phyloP scores from a whole-genome alignment of 2,888 invertebrate species.

The Hermaeophaga mercurialis region DNA sequence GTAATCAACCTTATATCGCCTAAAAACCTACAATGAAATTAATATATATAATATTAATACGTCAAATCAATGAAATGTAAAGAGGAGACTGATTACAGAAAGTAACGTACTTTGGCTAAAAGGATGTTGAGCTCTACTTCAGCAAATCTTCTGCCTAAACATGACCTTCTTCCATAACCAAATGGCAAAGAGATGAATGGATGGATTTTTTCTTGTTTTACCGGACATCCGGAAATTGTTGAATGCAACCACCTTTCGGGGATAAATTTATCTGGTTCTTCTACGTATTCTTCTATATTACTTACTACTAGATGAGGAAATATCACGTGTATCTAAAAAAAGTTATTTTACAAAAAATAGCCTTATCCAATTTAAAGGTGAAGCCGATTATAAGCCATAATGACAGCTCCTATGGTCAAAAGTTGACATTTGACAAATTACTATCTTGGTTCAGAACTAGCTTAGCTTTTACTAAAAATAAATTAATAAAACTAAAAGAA shows the following conservation, averaged over 20 bases:
- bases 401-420: too few relatives aligned
- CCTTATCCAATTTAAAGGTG: too few relatives aligned
- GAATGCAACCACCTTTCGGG: constrained; percentile 80
- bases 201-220: constrained; percentile 65
- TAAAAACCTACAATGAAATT: constrained; percentile 66
- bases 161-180: constrained; percentile 77
- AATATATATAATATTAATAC: too few relatives aligned
- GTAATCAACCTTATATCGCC: constrained; percentile 73
- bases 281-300: constrained; percentile 73
- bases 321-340: constrained; percentile 79
- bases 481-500: too few relatives aligned
- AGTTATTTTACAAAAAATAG: too few relatives aligned
- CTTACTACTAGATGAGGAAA: constrained; percentile 80
- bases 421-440: too few relatives aligned
- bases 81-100: neutral
- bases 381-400: neutral
- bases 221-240: constrained; percentile 45
- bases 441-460: too few relatives aligned
- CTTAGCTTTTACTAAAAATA: too few relatives aligned
- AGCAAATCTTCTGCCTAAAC: constrained; percentile 79
- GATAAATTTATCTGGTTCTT: constrained; percentile 69
- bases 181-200: constrained; percentile 78
- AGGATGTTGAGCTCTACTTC: constrained; percentile 78
- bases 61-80: too few relatives aligned
- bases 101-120: constrained; percentile 75